Conservation (phyloP, 2,888 invertebrate genomes). For the Pimpla rufipes region DNA sequence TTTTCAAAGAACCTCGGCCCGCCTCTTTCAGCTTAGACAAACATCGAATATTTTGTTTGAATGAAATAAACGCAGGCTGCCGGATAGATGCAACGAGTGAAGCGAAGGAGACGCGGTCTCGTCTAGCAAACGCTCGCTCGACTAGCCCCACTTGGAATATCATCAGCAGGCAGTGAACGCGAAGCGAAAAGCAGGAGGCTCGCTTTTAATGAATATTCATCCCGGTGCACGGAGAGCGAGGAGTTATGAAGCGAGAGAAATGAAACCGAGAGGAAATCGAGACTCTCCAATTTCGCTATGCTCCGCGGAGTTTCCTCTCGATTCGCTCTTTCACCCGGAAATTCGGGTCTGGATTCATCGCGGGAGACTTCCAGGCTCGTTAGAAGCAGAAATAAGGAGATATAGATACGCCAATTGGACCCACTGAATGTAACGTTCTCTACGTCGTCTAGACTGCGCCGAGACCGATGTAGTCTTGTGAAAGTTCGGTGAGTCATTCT, state of each 20-base stretch:
- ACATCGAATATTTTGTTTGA: constrained; percentile 26
- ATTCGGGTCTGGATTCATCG: constrained; percentile 39
- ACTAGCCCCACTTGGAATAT: constrained; percentile 58
- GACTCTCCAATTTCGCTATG: constrained; percentile 54
- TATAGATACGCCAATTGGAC: constrained; percentile 3
- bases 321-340: constrained; percentile 60
- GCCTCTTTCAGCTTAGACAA: not conserved
- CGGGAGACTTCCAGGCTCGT: constrained; percentile 14
- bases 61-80: constrained; percentile 18
- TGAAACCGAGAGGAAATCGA: constrained; percentile 65
- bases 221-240: constrained; percentile 30
- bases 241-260: constrained; percentile 53
- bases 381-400: constrained; percentile 28
- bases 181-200: constrained; percentile 16
- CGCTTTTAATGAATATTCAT: constrained; percentile 67
- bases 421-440: constrained; percentile 6
- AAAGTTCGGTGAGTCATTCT: constrained; percentile 20
- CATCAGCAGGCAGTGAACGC: constrained; percentile 40
- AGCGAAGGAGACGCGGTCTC: constrained; percentile 5
- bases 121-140: constrained; percentile 51
- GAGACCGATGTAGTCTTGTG: constrained; percentile 24
- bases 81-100: constrained; percentile 1
- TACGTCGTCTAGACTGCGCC: constrained; percentile 2
- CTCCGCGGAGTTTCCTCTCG: constrained; percentile 25
- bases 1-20: constrained; percentile 17